Evolutionary conservation across 2,113 vertebrate genomes (phyloP).

Genomic region (Caloenas nicobarica): DNA sequence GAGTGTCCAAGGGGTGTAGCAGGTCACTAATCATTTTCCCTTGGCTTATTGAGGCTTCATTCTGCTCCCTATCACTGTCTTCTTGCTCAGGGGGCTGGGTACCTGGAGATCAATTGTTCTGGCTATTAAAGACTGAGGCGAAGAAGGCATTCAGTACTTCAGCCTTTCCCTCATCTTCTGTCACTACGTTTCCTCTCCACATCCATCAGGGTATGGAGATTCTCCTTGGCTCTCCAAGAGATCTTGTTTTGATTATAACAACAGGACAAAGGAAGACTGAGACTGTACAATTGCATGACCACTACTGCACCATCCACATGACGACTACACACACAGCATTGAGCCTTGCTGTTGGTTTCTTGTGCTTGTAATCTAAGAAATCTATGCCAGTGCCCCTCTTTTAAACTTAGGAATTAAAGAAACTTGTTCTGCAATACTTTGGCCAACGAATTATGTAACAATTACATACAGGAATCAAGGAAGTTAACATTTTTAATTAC

Average conservation of each 20-base stretch:
- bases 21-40: no score
- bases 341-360: background rate
- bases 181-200: no score
- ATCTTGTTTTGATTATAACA: background rate
- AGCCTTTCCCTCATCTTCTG: no score
- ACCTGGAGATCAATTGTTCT: no score
- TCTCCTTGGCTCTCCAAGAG: background rate
- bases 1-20: no score
- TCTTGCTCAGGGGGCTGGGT: no score
- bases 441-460: background rate
- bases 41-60: no score
- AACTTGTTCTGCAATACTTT: background rate
- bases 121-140: no score
- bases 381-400: background rate
- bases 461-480: background rate
- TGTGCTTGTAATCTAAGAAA: background rate
- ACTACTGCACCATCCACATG: fast-evolving
- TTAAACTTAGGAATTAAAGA: background rate
- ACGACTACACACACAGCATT: no score
- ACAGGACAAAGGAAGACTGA: background rate
- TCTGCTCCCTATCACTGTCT: no score
- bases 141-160: no score
- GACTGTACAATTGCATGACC: background rate
- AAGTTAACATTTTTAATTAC: background rate
- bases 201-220: no score